phyloP scores from a whole-genome alignment of 53 echinoderm and acorn worm species.

The Hippasteria phrygiana region DNA sequence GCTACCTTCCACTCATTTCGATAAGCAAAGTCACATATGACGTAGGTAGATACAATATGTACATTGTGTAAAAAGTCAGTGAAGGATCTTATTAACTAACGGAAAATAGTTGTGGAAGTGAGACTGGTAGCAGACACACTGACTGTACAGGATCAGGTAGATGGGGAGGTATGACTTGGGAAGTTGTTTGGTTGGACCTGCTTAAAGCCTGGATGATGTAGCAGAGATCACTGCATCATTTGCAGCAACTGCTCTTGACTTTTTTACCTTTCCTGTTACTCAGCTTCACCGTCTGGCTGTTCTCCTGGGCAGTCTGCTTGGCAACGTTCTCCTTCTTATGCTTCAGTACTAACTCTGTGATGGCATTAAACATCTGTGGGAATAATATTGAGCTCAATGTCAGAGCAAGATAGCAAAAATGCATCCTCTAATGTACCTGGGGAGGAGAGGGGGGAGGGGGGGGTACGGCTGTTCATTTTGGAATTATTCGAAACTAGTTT shows the following conservation, averaged over 20 bases:
- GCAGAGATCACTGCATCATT: slow-evolving; percentile 9
- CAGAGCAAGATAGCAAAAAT: background rate
- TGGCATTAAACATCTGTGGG: slow-evolving; percentile 98
- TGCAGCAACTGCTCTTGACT: slow-evolving; percentile 62
- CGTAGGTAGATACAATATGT: no score
- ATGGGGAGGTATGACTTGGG: background rate
- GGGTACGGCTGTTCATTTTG: no score
- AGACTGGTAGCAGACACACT: background rate
- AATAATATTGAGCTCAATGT: background rate
- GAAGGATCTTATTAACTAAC: no score
- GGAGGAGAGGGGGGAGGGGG: no score
- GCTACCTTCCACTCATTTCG: no score
- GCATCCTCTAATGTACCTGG: no score
- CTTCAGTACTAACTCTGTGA: slow-evolving; percentile 93
- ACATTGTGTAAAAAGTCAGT: no score
- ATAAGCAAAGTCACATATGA: no score
- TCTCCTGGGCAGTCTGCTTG: slow-evolving; percentile 86
- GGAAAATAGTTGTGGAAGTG: no score
- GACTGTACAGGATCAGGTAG: background rate
- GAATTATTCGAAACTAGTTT: no score
- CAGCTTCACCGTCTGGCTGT: slow-evolving; percentile 79
- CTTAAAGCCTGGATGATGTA: background rate
- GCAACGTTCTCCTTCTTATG: slow-evolving; percentile 97
- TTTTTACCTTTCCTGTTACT: slow-evolving; percentile 70
- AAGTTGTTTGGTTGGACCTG: background rate